Evolutionary conservation across 2,797 vertebrate genomes (phyloP).

Genomic region (Lutjanus argentimaculatus): DNA sequence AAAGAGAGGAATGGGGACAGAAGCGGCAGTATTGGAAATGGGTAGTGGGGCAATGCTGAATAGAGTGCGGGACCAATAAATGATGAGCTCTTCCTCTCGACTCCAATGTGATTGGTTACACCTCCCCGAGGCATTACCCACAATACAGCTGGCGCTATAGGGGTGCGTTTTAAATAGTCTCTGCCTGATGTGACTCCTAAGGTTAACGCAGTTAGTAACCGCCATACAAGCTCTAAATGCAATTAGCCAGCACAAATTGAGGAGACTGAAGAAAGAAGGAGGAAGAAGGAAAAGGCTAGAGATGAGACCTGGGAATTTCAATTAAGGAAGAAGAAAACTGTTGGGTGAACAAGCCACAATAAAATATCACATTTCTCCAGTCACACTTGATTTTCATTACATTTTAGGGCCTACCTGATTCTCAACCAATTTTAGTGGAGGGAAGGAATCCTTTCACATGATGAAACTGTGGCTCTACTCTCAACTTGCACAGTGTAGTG

Average conservation of each 20-base stretch:
- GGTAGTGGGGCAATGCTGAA: conserved; percentile 55
- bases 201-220: conserved; percentile 73
- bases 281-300: conserved; percentile 29
- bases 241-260: conserved; percentile 74
- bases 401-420: conserved; percentile 36
- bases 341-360: conserved; percentile 10
- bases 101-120: conserved; percentile 77
- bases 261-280: conserved; percentile 40
- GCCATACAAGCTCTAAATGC: conserved; percentile 62
- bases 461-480: neutral
- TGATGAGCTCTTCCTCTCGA: conserved; percentile 72
- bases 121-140: conserved; percentile 75
- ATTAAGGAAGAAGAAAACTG: conserved; percentile 51
- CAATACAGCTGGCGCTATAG: conserved; percentile 64
- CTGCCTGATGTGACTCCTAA: conserved; percentile 71
- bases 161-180: conserved; percentile 76
- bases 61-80: conserved; percentile 76
- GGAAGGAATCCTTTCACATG: conserved; percentile 11
- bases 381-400: conserved; percentile 43
- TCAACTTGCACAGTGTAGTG: neutral
- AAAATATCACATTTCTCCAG: conserved; percentile 46
- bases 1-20: conserved; percentile 60
- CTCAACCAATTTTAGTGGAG: conserved; percentile 2
- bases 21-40: conserved; percentile 46
- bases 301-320: conserved; percentile 65